A percentile compares a stretch with the other conserved stretches of the same genome.
phyloP scores from a whole-genome alignment of 2,113 vertebrate species.

The Hemiprocne comata region DNA sequence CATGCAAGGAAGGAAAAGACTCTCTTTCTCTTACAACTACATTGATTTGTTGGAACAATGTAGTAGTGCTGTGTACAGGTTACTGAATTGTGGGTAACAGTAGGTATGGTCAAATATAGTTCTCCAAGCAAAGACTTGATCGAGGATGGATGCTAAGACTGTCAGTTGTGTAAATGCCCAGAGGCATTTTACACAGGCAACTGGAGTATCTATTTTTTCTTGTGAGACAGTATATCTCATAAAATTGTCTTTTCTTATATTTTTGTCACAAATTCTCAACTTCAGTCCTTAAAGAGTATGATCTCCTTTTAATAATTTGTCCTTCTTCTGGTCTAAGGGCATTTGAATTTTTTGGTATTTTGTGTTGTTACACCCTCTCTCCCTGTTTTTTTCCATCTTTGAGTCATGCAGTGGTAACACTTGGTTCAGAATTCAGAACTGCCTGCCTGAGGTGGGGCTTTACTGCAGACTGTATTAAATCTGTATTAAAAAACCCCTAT shows the following conservation, averaged over 20 bases:
- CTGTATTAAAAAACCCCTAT: neutral
- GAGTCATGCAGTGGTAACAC: neutral
- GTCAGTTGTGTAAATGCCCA: neutral
- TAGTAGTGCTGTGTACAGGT: neutral
- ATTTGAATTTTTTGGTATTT: fast-evolving
- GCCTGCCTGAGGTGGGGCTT: neutral
- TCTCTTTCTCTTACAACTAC: neutral
- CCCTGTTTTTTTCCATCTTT: neutral
- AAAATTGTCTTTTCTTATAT: neutral
- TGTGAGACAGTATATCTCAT: neutral
- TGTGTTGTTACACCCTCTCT: neutral
- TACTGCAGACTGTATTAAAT: neutral
- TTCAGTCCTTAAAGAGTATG: neutral
- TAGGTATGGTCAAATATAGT: neutral
- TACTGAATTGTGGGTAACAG: neutral
- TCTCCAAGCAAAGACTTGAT: neutral
- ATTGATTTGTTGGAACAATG: neutral
- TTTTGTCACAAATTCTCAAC: neutral
- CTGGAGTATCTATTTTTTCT: neutral
- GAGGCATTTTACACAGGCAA: neutral
- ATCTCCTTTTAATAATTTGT: neutral
- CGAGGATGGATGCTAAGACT: neutral
- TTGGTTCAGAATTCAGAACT: neutral
- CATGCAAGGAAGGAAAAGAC: neutral
- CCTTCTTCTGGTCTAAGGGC: neutral